Conservation (phyloP, 2,797 vertebrate genomes). For the Trachurus trachurus region DNA sequence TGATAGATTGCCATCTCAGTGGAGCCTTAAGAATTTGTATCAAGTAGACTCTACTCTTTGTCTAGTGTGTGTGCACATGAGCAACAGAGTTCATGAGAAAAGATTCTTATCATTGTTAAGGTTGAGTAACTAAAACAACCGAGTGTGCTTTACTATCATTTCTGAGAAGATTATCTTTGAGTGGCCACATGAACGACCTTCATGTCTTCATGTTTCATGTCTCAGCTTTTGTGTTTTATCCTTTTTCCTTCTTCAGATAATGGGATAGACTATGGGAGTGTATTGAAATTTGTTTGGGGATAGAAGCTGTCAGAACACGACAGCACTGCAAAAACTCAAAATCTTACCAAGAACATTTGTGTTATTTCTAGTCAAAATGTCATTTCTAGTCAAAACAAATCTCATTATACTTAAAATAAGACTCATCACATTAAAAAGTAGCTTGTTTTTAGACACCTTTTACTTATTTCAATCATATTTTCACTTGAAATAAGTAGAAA, state of each 20-base stretch:
- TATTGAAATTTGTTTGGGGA: not conserved
- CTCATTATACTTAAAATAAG: too few relatives aligned
- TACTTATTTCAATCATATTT: too few relatives aligned
- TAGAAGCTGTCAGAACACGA: not conserved
- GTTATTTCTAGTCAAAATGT: too few relatives aligned
- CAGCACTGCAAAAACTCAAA: too few relatives aligned
- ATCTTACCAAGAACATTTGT: too few relatives aligned
- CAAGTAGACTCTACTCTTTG: conserved; percentile 5
- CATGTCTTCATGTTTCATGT: not conserved
- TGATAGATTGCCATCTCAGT: conserved; percentile 44
- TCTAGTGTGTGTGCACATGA: conserved; percentile 15
- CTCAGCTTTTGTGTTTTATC: not conserved
- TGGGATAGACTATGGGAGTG: not conserved
- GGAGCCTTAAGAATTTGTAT: conserved; percentile 12
- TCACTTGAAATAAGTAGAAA: too few relatives aligned
- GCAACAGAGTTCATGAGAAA: not conserved
- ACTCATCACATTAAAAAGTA: too few relatives aligned
- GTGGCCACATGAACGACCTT: not conserved
- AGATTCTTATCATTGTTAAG: not conserved
- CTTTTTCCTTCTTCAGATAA: not conserved
- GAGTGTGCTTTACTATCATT: not conserved
- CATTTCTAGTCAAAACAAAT: too few relatives aligned
- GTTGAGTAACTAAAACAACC: not conserved
- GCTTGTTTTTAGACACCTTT: too few relatives aligned
- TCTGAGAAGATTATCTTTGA: not conserved